phyloP scores from a whole-genome alignment of 2,797 vertebrate genomes.

The Syndactyla subalaris region DNA sequence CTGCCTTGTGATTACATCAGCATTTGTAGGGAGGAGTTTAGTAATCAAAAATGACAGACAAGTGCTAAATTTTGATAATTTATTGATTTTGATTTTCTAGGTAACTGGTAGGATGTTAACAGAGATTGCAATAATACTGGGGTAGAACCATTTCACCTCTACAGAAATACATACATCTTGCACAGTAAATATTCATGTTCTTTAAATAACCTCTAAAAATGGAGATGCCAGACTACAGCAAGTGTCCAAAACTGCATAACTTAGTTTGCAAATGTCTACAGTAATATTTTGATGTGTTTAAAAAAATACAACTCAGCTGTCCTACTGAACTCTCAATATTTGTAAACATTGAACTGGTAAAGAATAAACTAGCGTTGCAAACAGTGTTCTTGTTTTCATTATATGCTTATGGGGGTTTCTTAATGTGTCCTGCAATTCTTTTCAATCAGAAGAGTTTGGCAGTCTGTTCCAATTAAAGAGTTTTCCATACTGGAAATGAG shows the following conservation, averaged over 20 bases:
- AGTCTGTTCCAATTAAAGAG: slow-evolving; percentile 70
- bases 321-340: background rate
- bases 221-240: background rate
- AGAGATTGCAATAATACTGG: background rate
- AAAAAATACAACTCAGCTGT: background rate
- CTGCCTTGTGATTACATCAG: background rate
- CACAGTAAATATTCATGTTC: background rate
- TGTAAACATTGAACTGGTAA: background rate
- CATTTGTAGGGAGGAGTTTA: background rate
- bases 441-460: slow-evolving; percentile 25
- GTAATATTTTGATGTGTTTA: background rate
- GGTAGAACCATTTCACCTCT: background rate
- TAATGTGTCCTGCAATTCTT: slow-evolving; percentile 45
- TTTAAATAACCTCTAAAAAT: background rate
- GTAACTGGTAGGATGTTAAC: background rate
- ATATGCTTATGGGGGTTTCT: background rate
- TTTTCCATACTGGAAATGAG: slow-evolving; percentile 66
- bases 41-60: background rate
- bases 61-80: background rate
- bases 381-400: background rate
- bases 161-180: background rate
- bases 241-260: background rate
- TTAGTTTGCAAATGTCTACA: background rate
- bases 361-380: background rate
- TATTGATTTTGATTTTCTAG: background rate